Evolutionary conservation across 2,888 invertebrate species (phyloP).

Genomic region (Drosophila testacea): DNA sequence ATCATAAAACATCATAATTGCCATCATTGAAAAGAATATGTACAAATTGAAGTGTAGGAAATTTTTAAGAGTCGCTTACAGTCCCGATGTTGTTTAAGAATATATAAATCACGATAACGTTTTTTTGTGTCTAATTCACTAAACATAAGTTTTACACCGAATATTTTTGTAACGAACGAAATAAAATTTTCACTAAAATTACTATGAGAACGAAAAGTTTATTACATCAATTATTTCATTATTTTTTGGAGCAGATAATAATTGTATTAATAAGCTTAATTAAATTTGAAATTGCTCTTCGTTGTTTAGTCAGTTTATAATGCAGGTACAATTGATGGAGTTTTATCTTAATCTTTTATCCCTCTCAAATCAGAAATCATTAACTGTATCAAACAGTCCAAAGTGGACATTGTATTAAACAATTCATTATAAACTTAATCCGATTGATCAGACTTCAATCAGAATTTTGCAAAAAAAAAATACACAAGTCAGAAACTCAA

Average conservation of each 20-base stretch:
- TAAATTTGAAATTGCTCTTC: not conserved
- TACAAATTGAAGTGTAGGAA: conserved; percentile 61
- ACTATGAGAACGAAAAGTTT: not conserved
- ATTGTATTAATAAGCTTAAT: conserved; percentile 3
- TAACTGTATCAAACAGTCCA: not conserved
- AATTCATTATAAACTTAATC: conserved; percentile 1
- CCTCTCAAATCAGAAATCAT: not conserved
- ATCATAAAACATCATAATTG: conserved; percentile 58
- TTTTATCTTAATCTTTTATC: not conserved
- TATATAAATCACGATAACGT: conserved; percentile 43
- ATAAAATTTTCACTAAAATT: conserved; percentile 43
- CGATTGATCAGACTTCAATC: conserved; percentile 13
- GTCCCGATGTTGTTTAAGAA: conserved; percentile 32
- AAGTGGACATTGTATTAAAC: not conserved
- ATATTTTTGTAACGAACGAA: conserved; percentile 55
- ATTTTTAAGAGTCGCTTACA: conserved; percentile 39
- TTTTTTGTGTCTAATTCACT: conserved; percentile 61
- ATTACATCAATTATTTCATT: not conserved
- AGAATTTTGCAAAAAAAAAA: not conserved
- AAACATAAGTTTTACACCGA: conserved; percentile 62
- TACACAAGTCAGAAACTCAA: conserved; percentile 9
- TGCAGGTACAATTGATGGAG: conserved; percentile 17
- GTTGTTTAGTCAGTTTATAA: conserved; percentile 11
- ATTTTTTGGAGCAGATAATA: not conserved
- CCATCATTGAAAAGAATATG: conserved; percentile 70